phyloP scores from a whole-genome alignment of 2,888 invertebrate genomes.

The Lasioglossum zephyrum region DNA sequence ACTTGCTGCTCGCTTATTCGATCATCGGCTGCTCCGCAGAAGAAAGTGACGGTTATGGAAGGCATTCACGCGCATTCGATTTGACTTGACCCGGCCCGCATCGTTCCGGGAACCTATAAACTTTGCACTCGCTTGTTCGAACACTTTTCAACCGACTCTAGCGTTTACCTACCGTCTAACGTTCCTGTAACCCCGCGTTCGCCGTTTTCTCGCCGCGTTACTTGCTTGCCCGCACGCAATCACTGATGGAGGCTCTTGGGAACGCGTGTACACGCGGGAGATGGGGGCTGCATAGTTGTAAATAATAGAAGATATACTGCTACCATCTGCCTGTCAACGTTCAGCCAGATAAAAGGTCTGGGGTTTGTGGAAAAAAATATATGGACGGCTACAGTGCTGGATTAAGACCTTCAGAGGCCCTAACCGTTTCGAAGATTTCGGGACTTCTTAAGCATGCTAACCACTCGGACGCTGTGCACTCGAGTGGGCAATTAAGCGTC shows the following conservation, averaged over 20 bases:
- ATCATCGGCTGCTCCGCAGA: slow-evolving; percentile 60
- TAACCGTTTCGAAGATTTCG: not conserved
- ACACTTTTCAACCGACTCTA: slow-evolving; percentile 24
- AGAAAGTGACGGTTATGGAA: slow-evolving; percentile 69
- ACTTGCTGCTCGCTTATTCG: slow-evolving; percentile 58
- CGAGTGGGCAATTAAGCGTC: no score
- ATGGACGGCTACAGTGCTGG: not conserved
- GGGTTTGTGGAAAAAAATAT: not conserved
- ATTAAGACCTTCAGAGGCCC: not conserved
- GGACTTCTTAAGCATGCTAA: no score
- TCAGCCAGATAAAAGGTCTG: not conserved
- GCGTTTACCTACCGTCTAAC: no score
- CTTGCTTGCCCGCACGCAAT: not conserved
- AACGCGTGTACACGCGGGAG: not conserved
- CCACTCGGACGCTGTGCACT: no score
- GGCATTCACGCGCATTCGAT: slow-evolving; percentile 64
- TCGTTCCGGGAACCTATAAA: slow-evolving; percentile 69
- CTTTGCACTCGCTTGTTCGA: slow-evolving; percentile 21
- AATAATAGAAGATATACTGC: not conserved
- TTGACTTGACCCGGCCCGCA: slow-evolving; percentile 58
- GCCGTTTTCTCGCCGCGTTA: not conserved
- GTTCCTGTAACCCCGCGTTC: not conserved
- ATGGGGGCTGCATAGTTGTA: not conserved
- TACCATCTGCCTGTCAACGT: not conserved
- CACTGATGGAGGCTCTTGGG: not conserved